phyloP scores from a whole-genome alignment of 2,113 vertebrate genomes.

The Abramis brama region DNA sequence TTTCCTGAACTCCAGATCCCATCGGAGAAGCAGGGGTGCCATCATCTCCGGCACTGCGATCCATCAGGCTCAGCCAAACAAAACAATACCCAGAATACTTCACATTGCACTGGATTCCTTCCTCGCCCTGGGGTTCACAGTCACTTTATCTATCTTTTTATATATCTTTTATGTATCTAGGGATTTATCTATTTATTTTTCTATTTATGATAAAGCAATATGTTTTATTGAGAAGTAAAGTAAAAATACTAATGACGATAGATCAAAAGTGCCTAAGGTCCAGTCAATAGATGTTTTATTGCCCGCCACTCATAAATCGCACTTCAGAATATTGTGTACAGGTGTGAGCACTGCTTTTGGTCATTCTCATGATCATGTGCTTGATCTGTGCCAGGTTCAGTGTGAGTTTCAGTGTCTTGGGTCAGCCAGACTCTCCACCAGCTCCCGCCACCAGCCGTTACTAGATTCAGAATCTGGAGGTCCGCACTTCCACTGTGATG shows the following conservation, averaged over 20 bases:
- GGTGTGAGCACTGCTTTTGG: background rate
- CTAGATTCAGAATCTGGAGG: background rate
- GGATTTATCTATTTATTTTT: too few species aligned
- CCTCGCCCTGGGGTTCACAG: background rate
- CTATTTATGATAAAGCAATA: too few species aligned
- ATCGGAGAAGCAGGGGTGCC: conserved; percentile 42
- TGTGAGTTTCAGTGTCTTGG: background rate
- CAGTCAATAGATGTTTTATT: background rate
- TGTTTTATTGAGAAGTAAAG: too few species aligned
- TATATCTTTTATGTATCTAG: too few species aligned
- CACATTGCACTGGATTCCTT: conserved; percentile 44
- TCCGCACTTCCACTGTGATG: background rate
- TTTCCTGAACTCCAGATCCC: conserved; percentile 60
- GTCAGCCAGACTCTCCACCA: background rate
- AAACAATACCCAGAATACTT: conserved; percentile 58
- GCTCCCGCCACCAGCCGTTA: conserved; percentile 2
- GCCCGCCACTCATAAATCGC: background rate
- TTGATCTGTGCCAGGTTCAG: background rate
- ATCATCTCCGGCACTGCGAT: conserved; percentile 50
- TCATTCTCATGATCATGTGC: background rate
- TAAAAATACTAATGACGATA: background rate
- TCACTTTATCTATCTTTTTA: too few species aligned
- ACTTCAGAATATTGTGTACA: background rate
- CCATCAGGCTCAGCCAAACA: conserved; percentile 47
- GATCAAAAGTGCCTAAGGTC: background rate